These are phyloP conservation scores for Aulostomus chinensis DNA, from an alignment of 2,797 vertebrate species.

Conservation along the genomic window DNA sequence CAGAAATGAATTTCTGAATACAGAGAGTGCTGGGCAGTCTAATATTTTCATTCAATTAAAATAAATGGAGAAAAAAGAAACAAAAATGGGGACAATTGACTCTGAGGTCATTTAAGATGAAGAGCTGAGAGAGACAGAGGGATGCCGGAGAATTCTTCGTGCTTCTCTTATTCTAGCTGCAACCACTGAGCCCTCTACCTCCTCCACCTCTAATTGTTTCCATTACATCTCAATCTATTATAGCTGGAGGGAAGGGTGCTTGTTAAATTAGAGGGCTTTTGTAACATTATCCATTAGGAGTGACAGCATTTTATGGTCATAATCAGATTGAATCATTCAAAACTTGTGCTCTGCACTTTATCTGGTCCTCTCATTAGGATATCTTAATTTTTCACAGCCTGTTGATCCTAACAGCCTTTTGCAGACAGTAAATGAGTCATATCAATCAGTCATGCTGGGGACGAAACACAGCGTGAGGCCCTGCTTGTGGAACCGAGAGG, in stretches of 20 bases:
- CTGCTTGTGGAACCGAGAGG: constrained; percentile 40
- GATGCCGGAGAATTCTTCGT: constrained; percentile 35
- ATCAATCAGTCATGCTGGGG: constrained; percentile 74
- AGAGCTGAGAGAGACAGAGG: constrained; percentile 34
- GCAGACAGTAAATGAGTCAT: constrained; percentile 70
- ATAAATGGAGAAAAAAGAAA: constrained; percentile 51
- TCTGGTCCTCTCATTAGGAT: constrained; percentile 78
- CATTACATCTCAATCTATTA: constrained; percentile 80
- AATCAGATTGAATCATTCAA: constrained; percentile 79
- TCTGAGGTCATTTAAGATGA: constrained; percentile 48
- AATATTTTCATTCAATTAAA: constrained; percentile 70
- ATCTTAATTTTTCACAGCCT: constrained; percentile 78
- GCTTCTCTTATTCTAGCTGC: constrained; percentile 47
- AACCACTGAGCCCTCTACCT: constrained; percentile 53
- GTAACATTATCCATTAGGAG: constrained; percentile 79
- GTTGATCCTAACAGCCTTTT: constrained; percentile 62
- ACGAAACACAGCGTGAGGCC: constrained; percentile 61
- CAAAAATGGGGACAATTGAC: constrained; percentile 59
- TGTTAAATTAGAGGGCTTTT: constrained; percentile 78
- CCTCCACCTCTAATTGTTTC: constrained; percentile 75
- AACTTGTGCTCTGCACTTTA: constrained; percentile 71
- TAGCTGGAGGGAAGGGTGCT: constrained; percentile 76
- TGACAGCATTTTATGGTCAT: constrained; percentile 77
- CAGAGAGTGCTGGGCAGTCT: constrained; percentile 37
- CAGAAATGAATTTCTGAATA: constrained; percentile 51